These are phyloP conservation scores for Aix galericulata DNA, from an alignment of 2,113 vertebrate species.

Conservation along the genomic window DNA sequence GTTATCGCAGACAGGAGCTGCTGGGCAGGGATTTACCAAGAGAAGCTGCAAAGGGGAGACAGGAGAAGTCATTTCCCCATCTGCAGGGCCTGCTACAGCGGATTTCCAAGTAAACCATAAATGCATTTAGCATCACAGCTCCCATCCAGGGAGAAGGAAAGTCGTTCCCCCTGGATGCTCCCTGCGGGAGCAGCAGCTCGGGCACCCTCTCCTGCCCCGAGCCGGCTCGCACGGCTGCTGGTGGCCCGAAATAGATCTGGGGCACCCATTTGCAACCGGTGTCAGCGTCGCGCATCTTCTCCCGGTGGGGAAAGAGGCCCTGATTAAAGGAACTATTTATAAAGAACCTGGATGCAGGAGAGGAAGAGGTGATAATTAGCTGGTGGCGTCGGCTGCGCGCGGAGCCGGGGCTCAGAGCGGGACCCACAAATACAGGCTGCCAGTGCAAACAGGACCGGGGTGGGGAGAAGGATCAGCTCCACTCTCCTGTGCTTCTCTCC, in stretches of 20 bases:
- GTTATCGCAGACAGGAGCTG: neutral
- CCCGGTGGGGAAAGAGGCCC: neutral
- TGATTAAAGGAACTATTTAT: constrained; percentile 69
- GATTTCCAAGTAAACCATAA: rapidly evolving
- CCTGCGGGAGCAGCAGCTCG: rapidly evolving
- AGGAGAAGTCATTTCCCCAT: neutral
- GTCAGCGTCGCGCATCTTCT: neutral
- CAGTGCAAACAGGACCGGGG: rapidly evolving
- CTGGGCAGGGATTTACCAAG: neutral
- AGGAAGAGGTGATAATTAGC: constrained; percentile 39
- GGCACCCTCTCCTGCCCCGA: neutral
- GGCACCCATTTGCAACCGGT: constrained; percentile 22
- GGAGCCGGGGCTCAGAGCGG: rapidly evolving
- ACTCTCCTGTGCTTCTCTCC: neutral
- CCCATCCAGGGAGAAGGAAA: neutral
- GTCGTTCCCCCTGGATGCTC: neutral
- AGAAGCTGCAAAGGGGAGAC: neutral
- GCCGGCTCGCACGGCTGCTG: neutral
- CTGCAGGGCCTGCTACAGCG: neutral
- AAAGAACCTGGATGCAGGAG: constrained; percentile 9
- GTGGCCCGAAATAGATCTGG: constrained; percentile 40
- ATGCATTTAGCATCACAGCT: neutral
- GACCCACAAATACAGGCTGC: neutral
- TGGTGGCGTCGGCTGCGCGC: neutral
- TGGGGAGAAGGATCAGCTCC: neutral